These are phyloP conservation scores for Danio choprae DNA, from an alignment of 2,797 vertebrate species.

Conservation along the genomic window DNA sequence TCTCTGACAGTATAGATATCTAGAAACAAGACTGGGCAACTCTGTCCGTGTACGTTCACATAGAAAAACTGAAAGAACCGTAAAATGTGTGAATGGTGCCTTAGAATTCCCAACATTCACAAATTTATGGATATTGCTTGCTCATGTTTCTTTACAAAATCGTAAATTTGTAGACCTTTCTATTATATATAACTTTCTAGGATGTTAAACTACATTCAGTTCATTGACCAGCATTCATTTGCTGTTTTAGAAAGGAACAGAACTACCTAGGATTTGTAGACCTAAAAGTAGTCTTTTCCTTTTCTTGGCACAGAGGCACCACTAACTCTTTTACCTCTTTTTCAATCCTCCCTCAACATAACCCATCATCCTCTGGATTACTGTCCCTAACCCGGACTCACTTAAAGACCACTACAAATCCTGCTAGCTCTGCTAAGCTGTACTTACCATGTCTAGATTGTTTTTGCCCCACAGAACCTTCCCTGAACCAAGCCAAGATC, in stretches of 20 bases:
- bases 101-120: not conserved
- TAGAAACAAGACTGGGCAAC: no score
- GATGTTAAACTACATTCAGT: no score
- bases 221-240: not conserved
- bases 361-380: conserved; percentile 49
- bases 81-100: not conserved
- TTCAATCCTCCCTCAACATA: conserved; percentile 31
- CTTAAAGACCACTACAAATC: conserved; percentile 57
- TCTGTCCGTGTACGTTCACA: no score
- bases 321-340: conserved; percentile 13
- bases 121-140: not conserved
- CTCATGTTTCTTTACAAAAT: not conserved
- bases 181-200: no score
- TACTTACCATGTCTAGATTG: conserved; percentile 46
- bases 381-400: conserved; percentile 36
- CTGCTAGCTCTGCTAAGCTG: conserved; percentile 43
- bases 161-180: no score
- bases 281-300: not conserved
- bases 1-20: no score
- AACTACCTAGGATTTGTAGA: not conserved
- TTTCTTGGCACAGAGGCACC: conserved; percentile 7
- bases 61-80: not conserved
- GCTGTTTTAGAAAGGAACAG: not conserved
- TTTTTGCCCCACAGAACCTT: conserved; percentile 48
- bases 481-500: conserved; percentile 34